These are phyloP conservation scores for Venturia canescens DNA, from an alignment of 1,140 invertebrate genomes.

Conservation along the genomic window DNA sequence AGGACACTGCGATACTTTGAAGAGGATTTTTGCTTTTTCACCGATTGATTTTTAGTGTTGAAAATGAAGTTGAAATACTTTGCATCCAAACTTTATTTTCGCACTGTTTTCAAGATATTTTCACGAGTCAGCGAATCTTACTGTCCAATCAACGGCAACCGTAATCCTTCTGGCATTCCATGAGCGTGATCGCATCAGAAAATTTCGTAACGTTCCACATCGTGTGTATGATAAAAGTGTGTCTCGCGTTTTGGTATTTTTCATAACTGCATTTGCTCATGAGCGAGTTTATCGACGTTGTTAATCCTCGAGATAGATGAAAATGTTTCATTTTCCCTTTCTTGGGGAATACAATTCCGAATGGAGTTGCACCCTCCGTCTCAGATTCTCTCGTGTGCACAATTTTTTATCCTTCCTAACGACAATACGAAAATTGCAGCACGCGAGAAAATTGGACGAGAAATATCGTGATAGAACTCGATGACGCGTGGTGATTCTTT, in stretches of 20 bases:
- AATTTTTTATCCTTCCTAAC: background rate
- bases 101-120: background rate
- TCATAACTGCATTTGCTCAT: no score
- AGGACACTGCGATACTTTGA: no score
- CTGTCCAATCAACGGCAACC: background rate
- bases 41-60: no score
- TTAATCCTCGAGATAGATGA: background rate
- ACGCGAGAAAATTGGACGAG: constrained; percentile 10
- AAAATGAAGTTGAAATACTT: background rate
- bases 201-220: background rate
- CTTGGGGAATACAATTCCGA: background rate
- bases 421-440: background rate
- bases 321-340: background rate
- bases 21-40: no score
- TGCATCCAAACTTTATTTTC: background rate
- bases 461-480: constrained; percentile 25
- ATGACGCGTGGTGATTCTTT: constrained; percentile 34
- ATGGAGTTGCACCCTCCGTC: no score
- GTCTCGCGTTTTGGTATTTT: no score
- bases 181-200: background rate
- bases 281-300: background rate
- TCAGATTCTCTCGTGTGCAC: no score
- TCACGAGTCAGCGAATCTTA: background rate
- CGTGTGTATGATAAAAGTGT: no score
- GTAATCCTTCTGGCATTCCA: constrained; percentile 13